A percentile compares a stretch with the other conserved stretches of the same genome.
Conservation (phyloP, 2,888 invertebrate genomes). For the Apantesis nais region DNA sequence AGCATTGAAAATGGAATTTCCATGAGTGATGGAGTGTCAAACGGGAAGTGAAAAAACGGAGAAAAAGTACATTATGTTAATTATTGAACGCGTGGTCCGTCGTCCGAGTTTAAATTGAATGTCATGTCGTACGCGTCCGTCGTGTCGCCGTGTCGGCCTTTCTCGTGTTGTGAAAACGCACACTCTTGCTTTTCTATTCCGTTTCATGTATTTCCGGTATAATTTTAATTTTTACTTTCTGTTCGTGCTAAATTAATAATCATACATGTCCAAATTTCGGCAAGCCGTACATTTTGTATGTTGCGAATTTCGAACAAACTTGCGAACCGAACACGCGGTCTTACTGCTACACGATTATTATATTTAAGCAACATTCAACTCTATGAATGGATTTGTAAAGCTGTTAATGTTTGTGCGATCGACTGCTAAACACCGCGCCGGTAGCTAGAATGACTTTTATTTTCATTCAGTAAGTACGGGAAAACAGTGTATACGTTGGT, state of each 20-base stretch:
- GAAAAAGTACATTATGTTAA: constrained; percentile 86
- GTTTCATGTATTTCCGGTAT: constrained; percentile 53
- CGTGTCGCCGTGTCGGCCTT: constrained; percentile 69
- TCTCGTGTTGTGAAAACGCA: constrained; percentile 60
- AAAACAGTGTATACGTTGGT: constrained; percentile 40
- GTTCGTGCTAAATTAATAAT: constrained; percentile 50
- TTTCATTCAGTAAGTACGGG: constrained; percentile 43
- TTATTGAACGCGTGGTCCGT: constrained; percentile 80
- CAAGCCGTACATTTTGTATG: constrained; percentile 37
- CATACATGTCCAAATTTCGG: constrained; percentile 45
- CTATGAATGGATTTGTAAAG: constrained; percentile 18
- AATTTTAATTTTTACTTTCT: constrained; percentile 58
- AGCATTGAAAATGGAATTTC: constrained; percentile 86
- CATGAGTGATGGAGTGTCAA: constrained; percentile 86
- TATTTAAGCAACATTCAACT: constrained; percentile 33
- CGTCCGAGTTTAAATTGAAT: constrained; percentile 84
- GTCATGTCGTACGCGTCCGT: constrained; percentile 74
- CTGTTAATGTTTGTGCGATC: constrained; percentile 24
- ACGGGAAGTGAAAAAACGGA: constrained; percentile 84
- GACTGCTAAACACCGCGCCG: constrained; percentile 28
- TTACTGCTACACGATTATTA: constrained; percentile 31
- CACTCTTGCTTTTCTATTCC: constrained; percentile 62
- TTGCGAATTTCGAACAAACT: constrained; percentile 45
- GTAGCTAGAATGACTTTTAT: constrained; percentile 45
- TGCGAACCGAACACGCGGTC: constrained; percentile 32